Evolutionary conservation across 2,113 vertebrate species (phyloP).

Genomic region (Cebidichthys violaceus): DNA sequence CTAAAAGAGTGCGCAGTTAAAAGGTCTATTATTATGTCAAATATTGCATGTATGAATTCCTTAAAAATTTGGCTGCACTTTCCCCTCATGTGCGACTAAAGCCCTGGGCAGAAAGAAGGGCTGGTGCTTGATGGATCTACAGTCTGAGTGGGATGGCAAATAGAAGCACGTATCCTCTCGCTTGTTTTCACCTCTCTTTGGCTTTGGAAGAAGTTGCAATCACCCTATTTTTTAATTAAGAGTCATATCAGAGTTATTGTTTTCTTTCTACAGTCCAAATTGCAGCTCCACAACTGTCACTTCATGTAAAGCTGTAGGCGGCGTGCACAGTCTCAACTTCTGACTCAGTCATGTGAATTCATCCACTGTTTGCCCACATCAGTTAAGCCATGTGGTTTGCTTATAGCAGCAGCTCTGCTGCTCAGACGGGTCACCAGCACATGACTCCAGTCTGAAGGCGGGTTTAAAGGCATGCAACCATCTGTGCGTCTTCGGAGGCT

Average conservation of each 20-base stretch:
- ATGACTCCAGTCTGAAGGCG: neutral
- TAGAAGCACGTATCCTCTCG: slow-evolving; percentile 27
- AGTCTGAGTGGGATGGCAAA: slow-evolving; percentile 41
- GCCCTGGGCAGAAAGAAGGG: slow-evolving; percentile 32
- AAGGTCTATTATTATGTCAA: neutral
- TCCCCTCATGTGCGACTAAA: neutral
- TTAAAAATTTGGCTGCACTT: too few relatives aligned
- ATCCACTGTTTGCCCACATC: slow-evolving; percentile 3
- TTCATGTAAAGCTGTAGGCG: neutral
- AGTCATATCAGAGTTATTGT: slow-evolving; percentile 34
- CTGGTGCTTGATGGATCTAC: slow-evolving; percentile 3
- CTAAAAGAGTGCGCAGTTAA: neutral
- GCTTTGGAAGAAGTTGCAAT: slow-evolving; percentile 31
- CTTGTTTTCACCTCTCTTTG: slow-evolving; percentile 14
- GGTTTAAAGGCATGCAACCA: neutral
- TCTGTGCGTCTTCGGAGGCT: slow-evolving; percentile 8
- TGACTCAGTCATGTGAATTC: slow-evolving; percentile 12
- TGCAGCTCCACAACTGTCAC: neutral
- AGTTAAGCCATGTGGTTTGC: slow-evolving; percentile 5
- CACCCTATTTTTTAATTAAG: neutral
- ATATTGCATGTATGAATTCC: neutral
- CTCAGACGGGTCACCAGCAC: slow-evolving; percentile 5
- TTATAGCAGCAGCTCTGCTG: neutral
- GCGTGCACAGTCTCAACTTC: neutral
- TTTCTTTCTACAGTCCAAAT: neutral